Evolutionary conservation across 2,888 invertebrate species (phyloP).

Genomic region (Rotaria sp.): DNA sequence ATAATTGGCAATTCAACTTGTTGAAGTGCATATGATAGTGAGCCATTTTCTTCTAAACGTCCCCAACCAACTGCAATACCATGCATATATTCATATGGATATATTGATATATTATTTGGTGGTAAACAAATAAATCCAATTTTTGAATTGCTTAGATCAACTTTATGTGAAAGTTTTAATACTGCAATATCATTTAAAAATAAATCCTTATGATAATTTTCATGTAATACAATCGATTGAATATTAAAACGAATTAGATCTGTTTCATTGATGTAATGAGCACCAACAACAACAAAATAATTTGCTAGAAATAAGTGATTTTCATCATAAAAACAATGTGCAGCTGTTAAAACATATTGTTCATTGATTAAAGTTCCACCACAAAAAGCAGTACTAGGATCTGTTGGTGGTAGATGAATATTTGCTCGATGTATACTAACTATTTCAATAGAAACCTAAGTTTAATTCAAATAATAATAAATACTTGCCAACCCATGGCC

Average conservation of each 20-base stretch:
- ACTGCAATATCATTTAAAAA: slow-evolving; percentile 2
- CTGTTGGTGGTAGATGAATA: background rate
- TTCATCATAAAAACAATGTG: slow-evolving; percentile 35
- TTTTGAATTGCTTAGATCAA: background rate
- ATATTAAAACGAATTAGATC: background rate
- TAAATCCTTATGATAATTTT: background rate
- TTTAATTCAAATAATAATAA: too few species aligned
- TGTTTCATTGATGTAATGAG: background rate
- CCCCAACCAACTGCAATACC: slow-evolving; percentile 26
- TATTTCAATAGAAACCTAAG: background rate
- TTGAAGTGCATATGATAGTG: background rate
- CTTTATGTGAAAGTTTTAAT: background rate
- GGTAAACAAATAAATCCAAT: slow-evolving; percentile 3
- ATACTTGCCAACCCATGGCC: slow-evolving; percentile 1
- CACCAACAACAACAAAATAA: background rate
- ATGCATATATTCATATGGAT: background rate
- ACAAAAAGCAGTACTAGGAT: background rate
- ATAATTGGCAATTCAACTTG: background rate
- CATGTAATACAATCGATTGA: background rate
- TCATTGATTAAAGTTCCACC: slow-evolving; percentile 32
- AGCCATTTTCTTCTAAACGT: background rate
- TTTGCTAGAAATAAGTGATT: background rate
- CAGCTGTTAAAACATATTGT: slow-evolving; percentile 36
- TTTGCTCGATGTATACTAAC: background rate
- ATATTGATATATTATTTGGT: background rate